Evolutionary conservation across 2,113 vertebrate genomes (phyloP).

Genomic region (Apistogramma diplotaenia): DNA sequence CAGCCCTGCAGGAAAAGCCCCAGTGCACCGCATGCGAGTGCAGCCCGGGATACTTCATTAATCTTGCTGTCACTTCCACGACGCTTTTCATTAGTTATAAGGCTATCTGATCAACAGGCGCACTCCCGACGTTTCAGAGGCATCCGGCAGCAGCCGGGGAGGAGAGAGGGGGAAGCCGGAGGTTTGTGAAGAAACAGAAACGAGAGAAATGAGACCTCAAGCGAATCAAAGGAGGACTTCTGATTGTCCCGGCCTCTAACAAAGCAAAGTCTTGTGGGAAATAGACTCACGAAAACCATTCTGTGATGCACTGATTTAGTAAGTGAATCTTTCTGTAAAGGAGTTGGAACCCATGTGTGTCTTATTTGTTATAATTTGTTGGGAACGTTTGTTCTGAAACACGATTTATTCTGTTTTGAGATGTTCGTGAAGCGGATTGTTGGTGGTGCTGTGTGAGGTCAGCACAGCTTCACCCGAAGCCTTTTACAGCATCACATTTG

Average conservation of each 20-base stretch:
- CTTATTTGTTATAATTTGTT: conserved; percentile 2
- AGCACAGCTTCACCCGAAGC: neutral
- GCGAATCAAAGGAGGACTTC: conserved; percentile 11
- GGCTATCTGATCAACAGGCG: conserved; percentile 88
- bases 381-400: neutral
- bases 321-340: neutral
- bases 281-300: neutral
- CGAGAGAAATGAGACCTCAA: neutral
- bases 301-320: neutral
- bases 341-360: neutral
- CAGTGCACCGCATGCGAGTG: conserved; percentile 71
- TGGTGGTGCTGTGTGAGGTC: neutral
- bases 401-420: neutral
- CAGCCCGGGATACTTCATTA: conserved; percentile 89
- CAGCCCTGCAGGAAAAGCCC: conserved; percentile 82
- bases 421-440: neutral
- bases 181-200: neutral
- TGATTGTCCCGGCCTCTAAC: conserved; percentile 3
- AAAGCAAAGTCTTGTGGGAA: neutral
- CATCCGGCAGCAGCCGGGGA: conserved; percentile 1
- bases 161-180: neutral
- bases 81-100: conserved; percentile 93
- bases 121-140: conserved; percentile 63
- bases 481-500: neutral
- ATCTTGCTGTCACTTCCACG: conserved; percentile 94